phyloP scores from a whole-genome alignment of 53 echinoderm and acorn worm genomes.

The Apostichopus leukothele region DNA sequence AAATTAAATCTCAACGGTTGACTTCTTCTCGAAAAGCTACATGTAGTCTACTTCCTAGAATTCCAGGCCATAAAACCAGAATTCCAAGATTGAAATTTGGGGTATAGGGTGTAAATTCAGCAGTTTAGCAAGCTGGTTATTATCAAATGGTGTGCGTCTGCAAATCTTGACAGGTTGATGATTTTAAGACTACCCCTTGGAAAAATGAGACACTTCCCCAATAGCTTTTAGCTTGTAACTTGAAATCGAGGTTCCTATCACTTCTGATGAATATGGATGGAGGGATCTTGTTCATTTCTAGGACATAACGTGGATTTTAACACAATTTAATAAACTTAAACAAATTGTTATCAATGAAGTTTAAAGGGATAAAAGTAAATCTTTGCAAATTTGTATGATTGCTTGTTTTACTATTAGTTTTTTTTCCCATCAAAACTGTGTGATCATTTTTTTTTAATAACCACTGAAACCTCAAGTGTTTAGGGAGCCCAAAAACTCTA shows the following conservation, averaged over 20 bases:
- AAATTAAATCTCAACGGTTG: no score
- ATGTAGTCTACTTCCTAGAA: not conserved
- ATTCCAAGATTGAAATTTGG: not conserved
- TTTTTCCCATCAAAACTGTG: no score
- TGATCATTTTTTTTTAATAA: no score
- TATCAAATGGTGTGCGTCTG: not conserved
- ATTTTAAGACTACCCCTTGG: conserved; percentile 10
- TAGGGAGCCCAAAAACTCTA: no score
- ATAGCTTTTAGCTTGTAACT: not conserved
- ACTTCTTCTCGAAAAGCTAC: not conserved
- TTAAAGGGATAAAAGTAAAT: no score
- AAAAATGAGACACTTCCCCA: not conserved
- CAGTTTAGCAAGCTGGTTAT: not conserved
- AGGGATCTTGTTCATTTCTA: not conserved
- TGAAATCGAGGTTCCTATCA: not conserved
- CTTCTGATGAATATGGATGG: not conserved
- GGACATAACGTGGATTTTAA: no score
- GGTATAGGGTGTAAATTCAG: not conserved
- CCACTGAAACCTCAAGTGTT: no score
- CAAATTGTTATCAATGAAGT: no score
- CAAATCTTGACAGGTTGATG: conserved; percentile 22
- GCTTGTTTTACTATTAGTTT: no score
- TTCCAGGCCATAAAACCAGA: not conserved
- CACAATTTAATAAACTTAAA: no score
- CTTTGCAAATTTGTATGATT: no score